phyloP scores from a whole-genome alignment of 2,113 vertebrate species.

The Oncorhynchus masou region DNA sequence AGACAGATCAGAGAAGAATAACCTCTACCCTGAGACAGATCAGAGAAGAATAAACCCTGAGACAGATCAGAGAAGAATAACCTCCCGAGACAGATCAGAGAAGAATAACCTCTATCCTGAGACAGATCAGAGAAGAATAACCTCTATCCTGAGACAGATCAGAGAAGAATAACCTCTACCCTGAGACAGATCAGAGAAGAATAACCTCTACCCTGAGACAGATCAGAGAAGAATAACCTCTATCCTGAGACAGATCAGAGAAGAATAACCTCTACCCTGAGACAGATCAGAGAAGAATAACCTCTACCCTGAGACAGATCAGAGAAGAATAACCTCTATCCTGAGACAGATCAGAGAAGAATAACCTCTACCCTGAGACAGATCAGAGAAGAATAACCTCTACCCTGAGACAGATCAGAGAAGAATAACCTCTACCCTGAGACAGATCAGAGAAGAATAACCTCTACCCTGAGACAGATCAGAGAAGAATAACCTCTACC shows the following conservation, averaged over 20 bases:
- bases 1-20: conserved; percentile 1
- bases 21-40: background rate
- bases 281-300: conserved; percentile 1
- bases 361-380: background rate
- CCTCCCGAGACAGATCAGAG: background rate
- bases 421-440: background rate
- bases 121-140: background rate
- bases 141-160: background rate
- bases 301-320: background rate
- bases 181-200: no score
- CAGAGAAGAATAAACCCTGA: background rate
- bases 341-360: conserved; percentile 2
- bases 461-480: background rate
- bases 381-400: conserved; percentile 4
- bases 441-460: background rate
- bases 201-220: background rate
- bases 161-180: background rate
- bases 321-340: background rate
- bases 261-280: background rate
- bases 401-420: background rate
- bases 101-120: background rate
- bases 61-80: conserved; percentile 6
- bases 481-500: background rate
- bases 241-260: no score
- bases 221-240: background rate